Conservation (phyloP, 1,140 invertebrate species). For the Sitodiplosis mosellana region DNA sequence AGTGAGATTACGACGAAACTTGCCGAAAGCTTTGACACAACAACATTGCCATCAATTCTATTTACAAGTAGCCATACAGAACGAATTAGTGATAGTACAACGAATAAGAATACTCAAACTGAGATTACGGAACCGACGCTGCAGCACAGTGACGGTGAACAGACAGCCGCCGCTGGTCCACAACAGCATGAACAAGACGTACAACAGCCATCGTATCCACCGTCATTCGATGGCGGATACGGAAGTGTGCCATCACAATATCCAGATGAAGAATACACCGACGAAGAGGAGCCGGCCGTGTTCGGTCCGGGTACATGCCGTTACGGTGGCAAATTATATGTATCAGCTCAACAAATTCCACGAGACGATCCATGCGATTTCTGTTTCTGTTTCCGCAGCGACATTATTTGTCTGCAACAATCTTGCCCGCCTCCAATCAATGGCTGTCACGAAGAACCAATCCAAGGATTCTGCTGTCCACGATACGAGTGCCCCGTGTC, state of each 20-base stretch:
- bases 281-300: slow-evolving; percentile 48
- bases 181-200: slow-evolving; percentile 1
- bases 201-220: slow-evolving; percentile 19
- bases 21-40: no score
- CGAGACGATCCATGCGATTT: slow-evolving; percentile 87
- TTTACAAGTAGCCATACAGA: no score
- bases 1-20: no score
- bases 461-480: slow-evolving; percentile 85
- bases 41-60: no score
- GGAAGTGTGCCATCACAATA: slow-evolving; percentile 20
- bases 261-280: slow-evolving; percentile 39
- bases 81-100: no score
- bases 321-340: slow-evolving; percentile 79
- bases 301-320: slow-evolving; percentile 77
- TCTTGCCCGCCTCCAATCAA: slow-evolving; percentile 84
- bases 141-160: no score
- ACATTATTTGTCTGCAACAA: slow-evolving; percentile 88
- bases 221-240: slow-evolving; percentile 20
- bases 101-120: no score
- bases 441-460: slow-evolving; percentile 76
- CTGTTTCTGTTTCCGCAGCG: slow-evolving; percentile 92
- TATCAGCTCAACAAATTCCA: slow-evolving; percentile 86
- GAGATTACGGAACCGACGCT: no score
- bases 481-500: slow-evolving; percentile 82
- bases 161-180: no score